Evolutionary conservation across 2,888 invertebrate genomes (phyloP).

Genomic region (Icerya purchasi): DNA sequence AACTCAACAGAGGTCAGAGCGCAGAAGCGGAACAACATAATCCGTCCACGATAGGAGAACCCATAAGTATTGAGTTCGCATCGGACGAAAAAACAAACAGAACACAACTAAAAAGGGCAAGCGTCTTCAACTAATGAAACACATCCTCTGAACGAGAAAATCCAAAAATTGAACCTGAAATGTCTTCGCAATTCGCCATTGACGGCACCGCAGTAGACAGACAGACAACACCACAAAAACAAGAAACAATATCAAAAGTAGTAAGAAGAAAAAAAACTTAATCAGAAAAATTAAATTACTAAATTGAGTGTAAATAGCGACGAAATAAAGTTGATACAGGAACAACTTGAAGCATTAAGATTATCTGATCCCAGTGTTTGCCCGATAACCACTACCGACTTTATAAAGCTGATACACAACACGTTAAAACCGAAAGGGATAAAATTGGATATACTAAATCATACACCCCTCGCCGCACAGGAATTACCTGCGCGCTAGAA

Average conservation of each 20-base stretch:
- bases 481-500: too few relatives aligned
- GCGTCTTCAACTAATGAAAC: neutral
- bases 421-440: too few relatives aligned
- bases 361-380: neutral
- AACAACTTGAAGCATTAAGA: neutral
- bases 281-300: neutral
- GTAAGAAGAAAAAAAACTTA: neutral
- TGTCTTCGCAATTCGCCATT: neutral
- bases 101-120: neutral
- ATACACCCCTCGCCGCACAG: too few relatives aligned
- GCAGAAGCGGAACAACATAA: neutral
- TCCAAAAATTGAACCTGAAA: neutral
- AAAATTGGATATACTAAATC: too few relatives aligned
- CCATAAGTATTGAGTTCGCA: neutral
- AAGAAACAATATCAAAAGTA: neutral
- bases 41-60: neutral
- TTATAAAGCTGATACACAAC: too few relatives aligned
- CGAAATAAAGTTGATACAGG: neutral
- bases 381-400: too few relatives aligned
- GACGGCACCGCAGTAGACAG: neutral
- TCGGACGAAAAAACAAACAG: neutral
- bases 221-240: neutral
- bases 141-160: neutral
- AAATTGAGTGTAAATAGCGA: neutral
- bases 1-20: neutral